These are phyloP conservation scores for Anastrepha obliqua DNA, from an alignment of 1,140 invertebrate species.

Conservation along the genomic window DNA sequence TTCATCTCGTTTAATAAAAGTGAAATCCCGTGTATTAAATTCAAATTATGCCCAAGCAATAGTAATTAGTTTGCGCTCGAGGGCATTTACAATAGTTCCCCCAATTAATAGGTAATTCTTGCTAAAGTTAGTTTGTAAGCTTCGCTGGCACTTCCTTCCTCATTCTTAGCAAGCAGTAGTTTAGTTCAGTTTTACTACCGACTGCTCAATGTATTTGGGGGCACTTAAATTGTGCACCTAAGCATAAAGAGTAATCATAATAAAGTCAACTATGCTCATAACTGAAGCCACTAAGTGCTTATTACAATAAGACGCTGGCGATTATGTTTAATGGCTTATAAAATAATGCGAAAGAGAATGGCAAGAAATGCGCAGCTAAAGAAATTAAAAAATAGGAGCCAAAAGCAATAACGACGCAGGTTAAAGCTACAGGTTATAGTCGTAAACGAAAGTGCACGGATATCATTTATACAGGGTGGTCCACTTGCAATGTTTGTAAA, in stretches of 20 bases:
- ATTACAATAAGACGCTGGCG: conserved; percentile 5
- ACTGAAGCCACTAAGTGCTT: conserved; percentile 41
- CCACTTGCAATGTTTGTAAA: neutral
- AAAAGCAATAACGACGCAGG: neutral
- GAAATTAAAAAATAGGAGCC: neutral
- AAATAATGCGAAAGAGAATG: conserved; percentile 5
- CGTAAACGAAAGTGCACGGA: neutral
- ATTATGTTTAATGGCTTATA: conserved; percentile 33
- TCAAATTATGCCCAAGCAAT: too few species aligned
- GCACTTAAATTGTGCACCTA: neutral
- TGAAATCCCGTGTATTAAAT: too few species aligned
- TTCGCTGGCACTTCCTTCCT: too few species aligned
- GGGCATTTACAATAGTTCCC: too few species aligned
- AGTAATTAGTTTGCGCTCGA: too few species aligned
- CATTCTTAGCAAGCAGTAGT: too few species aligned
- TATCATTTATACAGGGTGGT: neutral
- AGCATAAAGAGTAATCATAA: neutral
- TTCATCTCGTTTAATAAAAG: too few species aligned
- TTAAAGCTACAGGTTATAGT: neutral
- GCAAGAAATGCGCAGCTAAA: neutral
- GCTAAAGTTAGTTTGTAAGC: too few species aligned
- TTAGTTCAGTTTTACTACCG: too few species aligned
- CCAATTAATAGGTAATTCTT: too few species aligned
- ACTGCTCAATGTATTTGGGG: too few species aligned
- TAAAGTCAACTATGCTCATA: conserved; percentile 16